A percentile compares a stretch with the other conserved stretches of the same genome.
Conservation (phyloP, 2,888 invertebrate species). For the Therioaphis trifolii region DNA sequence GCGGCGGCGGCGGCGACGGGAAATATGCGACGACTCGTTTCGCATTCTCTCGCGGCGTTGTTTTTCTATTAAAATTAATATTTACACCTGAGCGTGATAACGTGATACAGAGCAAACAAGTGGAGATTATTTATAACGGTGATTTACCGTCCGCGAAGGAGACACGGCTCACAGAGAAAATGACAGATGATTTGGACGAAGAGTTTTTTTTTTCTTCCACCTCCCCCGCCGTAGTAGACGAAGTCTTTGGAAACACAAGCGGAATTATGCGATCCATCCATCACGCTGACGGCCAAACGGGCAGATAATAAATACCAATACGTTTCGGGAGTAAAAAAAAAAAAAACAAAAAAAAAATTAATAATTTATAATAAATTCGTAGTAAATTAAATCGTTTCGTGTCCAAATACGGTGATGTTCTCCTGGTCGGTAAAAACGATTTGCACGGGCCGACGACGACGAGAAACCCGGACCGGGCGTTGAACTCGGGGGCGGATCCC, state of each 20-base stretch:
- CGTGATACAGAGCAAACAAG: too few relatives aligned
- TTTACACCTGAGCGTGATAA: too few relatives aligned
- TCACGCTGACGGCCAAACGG: conserved; percentile 2
- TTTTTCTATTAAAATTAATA: neutral
- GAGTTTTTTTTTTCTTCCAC: neutral
- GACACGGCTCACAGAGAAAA: neutral
- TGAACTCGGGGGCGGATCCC: too few relatives aligned
- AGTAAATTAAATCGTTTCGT: too few relatives aligned
- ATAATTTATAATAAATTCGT: too few relatives aligned
- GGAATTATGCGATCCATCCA: neutral
- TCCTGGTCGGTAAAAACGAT: neutral
- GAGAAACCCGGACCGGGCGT: neutral
- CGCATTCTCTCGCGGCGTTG: neutral
- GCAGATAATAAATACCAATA: conserved; percentile 26
- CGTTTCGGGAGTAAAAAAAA: neutral
- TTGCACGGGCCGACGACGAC: neutral
- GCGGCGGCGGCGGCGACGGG: too few relatives aligned
- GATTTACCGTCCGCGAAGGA: neutral
- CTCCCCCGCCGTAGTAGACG: too few relatives aligned
- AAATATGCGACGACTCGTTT: too few relatives aligned
- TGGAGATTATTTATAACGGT: neutral
- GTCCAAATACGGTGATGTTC: neutral
- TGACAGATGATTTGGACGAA: neutral
- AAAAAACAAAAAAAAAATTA: too few relatives aligned
- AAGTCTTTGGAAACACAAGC: neutral